Evolutionary conservation across 1,140 invertebrate genomes (phyloP).

Genomic region (Bombyx mori): ASM3026992v2 NC_085119.1:13244501-13245000

Average conservation of each 20-base stretch:
- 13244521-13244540: constrained; percentile 98
- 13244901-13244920: too few relatives aligned
- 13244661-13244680: constrained; percentile 41
- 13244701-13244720: constrained; percentile 70
- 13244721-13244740: constrained; percentile 69
- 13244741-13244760: constrained; percentile 57
- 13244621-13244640: constrained; percentile 49
- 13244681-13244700: constrained; percentile 48
- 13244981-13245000: too few relatives aligned
- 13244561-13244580: not conserved
- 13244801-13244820: constrained; percentile 16
- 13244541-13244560: constrained; percentile 70
- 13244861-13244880: too few relatives aligned
- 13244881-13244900: too few relatives aligned
- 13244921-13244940: too few relatives aligned
- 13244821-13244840: too few relatives aligned
- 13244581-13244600: constrained; percentile 12
- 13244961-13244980: too few relatives aligned
- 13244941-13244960: too few relatives aligned
- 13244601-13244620: constrained; percentile 42
- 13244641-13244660: constrained; percentile 32
- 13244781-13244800: constrained; percentile 28
- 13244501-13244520: constrained; percentile 99
- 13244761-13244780: constrained; percentile 48
- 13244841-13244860: too few relatives aligned